Base-by-base conservation (phyloP, 2,113 vertebrate species). In the Motacilla tschutschensis region DNA sequence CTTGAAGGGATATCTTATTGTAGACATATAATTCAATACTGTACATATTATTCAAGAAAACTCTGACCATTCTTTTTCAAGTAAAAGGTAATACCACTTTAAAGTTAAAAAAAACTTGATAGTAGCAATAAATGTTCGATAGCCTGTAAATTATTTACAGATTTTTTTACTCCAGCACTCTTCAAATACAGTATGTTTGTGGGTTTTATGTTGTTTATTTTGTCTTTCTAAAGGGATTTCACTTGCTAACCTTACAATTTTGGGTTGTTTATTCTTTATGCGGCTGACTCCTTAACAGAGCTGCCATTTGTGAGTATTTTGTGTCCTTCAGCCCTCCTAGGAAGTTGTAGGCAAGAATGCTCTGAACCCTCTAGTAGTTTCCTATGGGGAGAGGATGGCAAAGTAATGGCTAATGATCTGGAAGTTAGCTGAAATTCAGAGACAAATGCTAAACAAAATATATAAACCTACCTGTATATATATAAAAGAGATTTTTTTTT, bases 391-490 rank as follows among this genome's bases (percentile, higher is more conserved):
- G 40, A 69, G 29, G 47, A 86, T 72, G 43, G 70, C 29, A 69
- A 79, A 87, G 86, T 90, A 94, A 92, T 38, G 63, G 82, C 91
- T 40, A 76, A 96, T 92, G 87, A 93, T 92, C 74, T 91, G 80
- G 58, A 94, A 96, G 94, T 79, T 86, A 93, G 91, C 91, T 96
- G 94, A 88, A 93, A 93, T 95, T 95, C 2, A 8, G 85, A 94
- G 90, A 94, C 83, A 97, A 96, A 97, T 94, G 92, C 87, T 95
- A 94, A 97, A 95, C 95, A 96, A 96, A 96, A 96, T 96, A 84
- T 92, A 97, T 96, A 95, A 93, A 94, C 95, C 19, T 72, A 59
- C 66, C 26, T 57, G 33, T 22, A 44, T 29, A 53, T 47, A 24
- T 64, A 58, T 28, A 81, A 93, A 95, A 96, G 89, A 93, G 89